phyloP scores from a whole-genome alignment of 2,888 invertebrate genomes.

The Callyntrura sp. region DNA sequence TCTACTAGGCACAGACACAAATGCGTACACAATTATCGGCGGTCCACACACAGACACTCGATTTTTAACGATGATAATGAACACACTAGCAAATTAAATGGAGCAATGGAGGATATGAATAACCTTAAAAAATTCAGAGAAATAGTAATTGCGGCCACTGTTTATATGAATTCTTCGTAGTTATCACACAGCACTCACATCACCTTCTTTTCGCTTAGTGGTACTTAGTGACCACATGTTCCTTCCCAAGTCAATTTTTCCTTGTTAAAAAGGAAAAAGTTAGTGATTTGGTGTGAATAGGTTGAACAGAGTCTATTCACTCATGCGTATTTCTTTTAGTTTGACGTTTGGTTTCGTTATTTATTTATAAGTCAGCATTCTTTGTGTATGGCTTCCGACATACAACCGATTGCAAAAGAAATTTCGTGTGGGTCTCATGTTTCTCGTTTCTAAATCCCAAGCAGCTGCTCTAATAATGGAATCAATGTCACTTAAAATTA shows the following conservation, averaged over 20 bases:
- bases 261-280: constrained; percentile 6
- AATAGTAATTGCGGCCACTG: background rate
- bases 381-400: background rate
- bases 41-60: background rate
- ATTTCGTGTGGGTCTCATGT: background rate
- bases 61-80: background rate
- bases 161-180: background rate
- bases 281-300: background rate
- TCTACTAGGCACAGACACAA: too few relatives aligned
- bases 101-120: background rate
- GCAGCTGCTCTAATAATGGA: constrained; percentile 21
- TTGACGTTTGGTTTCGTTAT: too few relatives aligned
- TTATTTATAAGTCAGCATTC: background rate
- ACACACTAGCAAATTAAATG: background rate
- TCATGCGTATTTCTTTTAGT: too few relatives aligned
- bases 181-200: constrained; percentile 11
- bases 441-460: constrained; percentile 12
- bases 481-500: constrained; percentile 46
- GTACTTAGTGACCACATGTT: constrained; percentile 39
- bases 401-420: background rate
- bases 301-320: background rate
- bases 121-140: background rate
- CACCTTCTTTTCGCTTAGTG: constrained; percentile 11
- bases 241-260: constrained; percentile 24
- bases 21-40: too few relatives aligned